Evolutionary conservation across 2,888 invertebrate species (phyloP).

Genomic region (Tupiocoris notatus): DNA sequence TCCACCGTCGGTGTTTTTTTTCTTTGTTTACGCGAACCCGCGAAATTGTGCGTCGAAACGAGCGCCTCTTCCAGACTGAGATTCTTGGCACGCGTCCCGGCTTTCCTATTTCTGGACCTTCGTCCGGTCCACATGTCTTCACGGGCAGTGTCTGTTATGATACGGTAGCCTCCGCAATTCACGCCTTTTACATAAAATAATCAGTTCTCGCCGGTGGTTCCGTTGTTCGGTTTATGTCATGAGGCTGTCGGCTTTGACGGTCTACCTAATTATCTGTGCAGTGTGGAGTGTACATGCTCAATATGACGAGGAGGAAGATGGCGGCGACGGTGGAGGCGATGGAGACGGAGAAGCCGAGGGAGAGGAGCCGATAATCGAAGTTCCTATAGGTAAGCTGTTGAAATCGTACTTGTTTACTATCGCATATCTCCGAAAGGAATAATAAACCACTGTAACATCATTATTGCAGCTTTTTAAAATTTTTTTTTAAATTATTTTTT

Average conservation of each 20-base stretch:
- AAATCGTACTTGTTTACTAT: background rate
- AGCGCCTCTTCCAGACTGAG: background rate
- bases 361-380: too few species aligned
- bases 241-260: background rate
- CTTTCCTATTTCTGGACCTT: background rate
- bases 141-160: too few species aligned
- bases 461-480: too few species aligned
- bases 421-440: background rate
- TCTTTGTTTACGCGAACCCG: background rate
- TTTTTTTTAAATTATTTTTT: too few species aligned
- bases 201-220: background rate
- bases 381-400: too few species aligned
- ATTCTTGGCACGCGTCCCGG: background rate
- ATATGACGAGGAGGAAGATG: background rate
- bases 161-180: too few species aligned
- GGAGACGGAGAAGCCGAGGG: background rate
- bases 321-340: background rate
- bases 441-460: too few species aligned
- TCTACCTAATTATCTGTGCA: background rate
- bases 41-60: background rate
- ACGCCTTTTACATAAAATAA: too few species aligned
- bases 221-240: background rate
- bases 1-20: too few species aligned
- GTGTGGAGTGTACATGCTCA: background rate
- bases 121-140: background rate